Conservation (phyloP, 2,113 vertebrate genomes). For the Entomyzon cyanotis region DNA sequence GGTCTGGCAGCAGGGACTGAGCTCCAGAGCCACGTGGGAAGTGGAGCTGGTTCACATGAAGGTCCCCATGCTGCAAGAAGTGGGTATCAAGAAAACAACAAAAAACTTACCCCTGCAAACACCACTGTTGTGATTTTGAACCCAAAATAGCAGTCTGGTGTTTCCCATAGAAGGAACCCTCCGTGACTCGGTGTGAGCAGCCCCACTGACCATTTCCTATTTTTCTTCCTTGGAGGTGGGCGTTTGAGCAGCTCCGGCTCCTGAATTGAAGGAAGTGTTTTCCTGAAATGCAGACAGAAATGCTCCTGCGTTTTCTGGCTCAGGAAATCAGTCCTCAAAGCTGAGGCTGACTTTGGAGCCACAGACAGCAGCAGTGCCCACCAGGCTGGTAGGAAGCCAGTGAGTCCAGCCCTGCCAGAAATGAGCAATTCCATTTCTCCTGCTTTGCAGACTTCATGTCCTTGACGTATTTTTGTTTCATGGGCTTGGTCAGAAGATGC, state of each 20-base stretch:
- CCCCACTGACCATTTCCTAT: not conserved
- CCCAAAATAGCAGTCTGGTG: not conserved
- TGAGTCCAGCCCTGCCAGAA: not conserved
- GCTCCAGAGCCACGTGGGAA: rapidly evolving
- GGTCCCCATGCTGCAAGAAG: not conserved
- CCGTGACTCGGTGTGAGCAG: not conserved
- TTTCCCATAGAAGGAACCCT: not conserved
- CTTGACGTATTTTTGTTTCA: not conserved
- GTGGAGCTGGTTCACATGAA: not conserved
- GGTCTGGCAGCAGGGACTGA: not conserved
- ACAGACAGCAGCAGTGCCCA: not conserved
- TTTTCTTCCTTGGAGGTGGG: not conserved
- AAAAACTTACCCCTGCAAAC: not conserved
- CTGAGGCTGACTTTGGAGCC: not conserved
- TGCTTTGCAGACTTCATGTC: not conserved
- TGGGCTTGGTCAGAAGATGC: not conserved
- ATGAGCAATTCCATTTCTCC: not conserved
- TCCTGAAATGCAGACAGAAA: conserved; percentile 7
- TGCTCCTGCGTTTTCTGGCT: not conserved
- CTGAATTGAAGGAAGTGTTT: conserved; percentile 33
- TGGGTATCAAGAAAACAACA: not conserved
- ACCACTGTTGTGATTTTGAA: not conserved
- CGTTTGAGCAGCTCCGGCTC: not conserved
- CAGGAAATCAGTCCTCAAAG: not conserved
- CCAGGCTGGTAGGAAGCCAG: not conserved